A percentile compares a stretch with the other conserved stretches of the same genome.
phyloP scores from a whole-genome alignment of 2,888 invertebrate species.

The Phorcus lineatus region DNA sequence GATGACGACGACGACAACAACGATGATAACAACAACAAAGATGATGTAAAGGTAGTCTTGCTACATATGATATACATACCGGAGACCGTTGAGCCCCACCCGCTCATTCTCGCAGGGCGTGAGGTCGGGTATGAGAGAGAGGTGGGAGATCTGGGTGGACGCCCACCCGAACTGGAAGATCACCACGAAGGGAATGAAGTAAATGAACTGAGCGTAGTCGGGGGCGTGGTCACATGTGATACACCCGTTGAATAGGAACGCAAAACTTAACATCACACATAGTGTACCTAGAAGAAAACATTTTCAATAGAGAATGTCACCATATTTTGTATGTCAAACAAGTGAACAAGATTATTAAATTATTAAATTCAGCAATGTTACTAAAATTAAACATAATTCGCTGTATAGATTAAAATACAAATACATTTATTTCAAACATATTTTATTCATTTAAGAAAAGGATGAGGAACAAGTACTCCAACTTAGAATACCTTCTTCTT shows the following conservation, averaged over 20 bases:
- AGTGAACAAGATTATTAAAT: too few relatives aligned
- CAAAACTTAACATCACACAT: constrained; percentile 87
- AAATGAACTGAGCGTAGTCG: constrained; percentile 77
- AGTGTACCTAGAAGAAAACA: constrained; percentile 79
- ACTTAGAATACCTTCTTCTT: too few relatives aligned
- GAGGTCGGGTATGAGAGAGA: constrained; percentile 86
- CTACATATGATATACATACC: constrained; percentile 57
- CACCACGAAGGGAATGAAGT: constrained; percentile 77
- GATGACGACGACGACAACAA: not conserved
- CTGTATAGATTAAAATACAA: too few relatives aligned
- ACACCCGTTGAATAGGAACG: constrained; percentile 90
- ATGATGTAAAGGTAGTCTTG: not conserved
- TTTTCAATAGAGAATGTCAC: too few relatives aligned
- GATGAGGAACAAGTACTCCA: too few relatives aligned
- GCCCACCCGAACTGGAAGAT: constrained; percentile 96
- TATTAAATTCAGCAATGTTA: too few relatives aligned
- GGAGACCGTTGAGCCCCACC: constrained; percentile 76
- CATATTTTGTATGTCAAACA: too few relatives aligned
- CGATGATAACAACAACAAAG: too few relatives aligned
- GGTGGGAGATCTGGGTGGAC: constrained; percentile 91
- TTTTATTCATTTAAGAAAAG: too few relatives aligned
- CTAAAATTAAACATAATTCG: too few relatives aligned
- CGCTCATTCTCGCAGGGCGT: constrained; percentile 73
- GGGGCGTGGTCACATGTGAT: constrained; percentile 81
- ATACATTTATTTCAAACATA: too few relatives aligned